Conservation (phyloP, 1,140 invertebrate genomes). For the Drosophila prosaltans region DNA sequence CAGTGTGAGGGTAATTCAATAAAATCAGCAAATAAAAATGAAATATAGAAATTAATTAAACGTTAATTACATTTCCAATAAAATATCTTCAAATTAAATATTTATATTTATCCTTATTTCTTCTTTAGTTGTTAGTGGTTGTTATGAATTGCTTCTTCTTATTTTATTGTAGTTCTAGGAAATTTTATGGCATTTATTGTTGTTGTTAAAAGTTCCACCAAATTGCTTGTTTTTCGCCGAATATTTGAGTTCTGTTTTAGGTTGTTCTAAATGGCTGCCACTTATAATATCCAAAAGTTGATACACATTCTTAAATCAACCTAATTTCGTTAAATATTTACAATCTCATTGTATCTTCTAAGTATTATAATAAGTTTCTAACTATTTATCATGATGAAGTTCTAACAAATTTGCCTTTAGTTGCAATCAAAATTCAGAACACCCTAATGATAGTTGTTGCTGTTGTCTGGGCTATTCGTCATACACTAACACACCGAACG, state of each 20-base stretch:
- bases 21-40: not conserved
- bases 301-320: too few relatives aligned
- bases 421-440: not conserved
- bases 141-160: not conserved
- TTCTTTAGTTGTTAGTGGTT: not conserved
- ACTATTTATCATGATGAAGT: too few relatives aligned
- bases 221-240: too few relatives aligned
- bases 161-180: not conserved
- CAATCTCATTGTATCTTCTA: too few relatives aligned
- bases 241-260: too few relatives aligned
- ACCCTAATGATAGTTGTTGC: slow-evolving; percentile 1
- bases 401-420: too few relatives aligned
- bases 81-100: not conserved
- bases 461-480: slow-evolving; percentile 33
- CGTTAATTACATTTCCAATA: not conserved
- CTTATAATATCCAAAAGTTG: too few relatives aligned
- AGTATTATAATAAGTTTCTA: too few relatives aligned
- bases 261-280: too few relatives aligned
- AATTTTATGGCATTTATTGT: not conserved
- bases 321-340: too few relatives aligned
- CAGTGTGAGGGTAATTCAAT: slow-evolving; percentile 2
- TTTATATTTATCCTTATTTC: not conserved
- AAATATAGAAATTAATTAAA: not conserved
- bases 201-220: too few relatives aligned
- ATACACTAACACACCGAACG: slow-evolving; percentile 59